Percentiles rank a stretch among this genome's conserved stretches.
phyloP scores from a whole-genome alignment of 2,797 vertebrate species.

The Phrynocephalus forsythii region DNA sequence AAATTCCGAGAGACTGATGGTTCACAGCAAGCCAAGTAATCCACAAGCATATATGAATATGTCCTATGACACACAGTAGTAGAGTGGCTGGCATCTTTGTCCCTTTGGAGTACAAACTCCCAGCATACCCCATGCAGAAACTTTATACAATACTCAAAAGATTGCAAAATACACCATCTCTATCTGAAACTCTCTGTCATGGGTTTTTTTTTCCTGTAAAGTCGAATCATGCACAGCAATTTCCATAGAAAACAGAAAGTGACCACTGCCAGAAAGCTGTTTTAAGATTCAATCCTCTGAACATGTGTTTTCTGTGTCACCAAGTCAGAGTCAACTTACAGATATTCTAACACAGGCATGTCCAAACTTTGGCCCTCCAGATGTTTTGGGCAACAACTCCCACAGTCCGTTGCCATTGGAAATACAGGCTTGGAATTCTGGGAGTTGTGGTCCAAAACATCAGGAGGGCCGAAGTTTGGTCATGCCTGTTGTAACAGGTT shows the following conservation, averaged over 20 bases:
- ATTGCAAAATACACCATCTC: no score
- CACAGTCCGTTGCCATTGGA: no score
- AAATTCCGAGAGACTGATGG: neutral
- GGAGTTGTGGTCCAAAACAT: no score
- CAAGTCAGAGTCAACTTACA: no score
- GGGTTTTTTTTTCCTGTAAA: neutral
- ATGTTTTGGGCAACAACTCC: neutral
- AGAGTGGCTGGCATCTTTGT: neutral
- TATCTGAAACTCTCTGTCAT: neutral
- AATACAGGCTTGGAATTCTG: no score
- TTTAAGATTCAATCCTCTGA: neutral
- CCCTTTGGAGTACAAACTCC: neutral
- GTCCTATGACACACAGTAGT: constrained; percentile 1
- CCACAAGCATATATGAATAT: constrained; percentile 11
- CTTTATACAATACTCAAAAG: neutral
- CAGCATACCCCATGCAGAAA: neutral
- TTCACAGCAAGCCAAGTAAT: constrained; percentile 2
- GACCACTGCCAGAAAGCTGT: neutral
- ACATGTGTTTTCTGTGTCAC: no score
- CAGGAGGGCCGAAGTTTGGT: no score
- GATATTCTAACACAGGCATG: no score
- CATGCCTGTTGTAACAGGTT: no score
- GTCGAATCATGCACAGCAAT: neutral
- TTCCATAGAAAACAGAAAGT: neutral
- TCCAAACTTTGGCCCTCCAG: no score